Percentiles rank a stretch among this genome's conserved stretches.
phyloP scores from a whole-genome alignment of 2,113 vertebrate genomes.

The Cyanistes caeruleus region DNA sequence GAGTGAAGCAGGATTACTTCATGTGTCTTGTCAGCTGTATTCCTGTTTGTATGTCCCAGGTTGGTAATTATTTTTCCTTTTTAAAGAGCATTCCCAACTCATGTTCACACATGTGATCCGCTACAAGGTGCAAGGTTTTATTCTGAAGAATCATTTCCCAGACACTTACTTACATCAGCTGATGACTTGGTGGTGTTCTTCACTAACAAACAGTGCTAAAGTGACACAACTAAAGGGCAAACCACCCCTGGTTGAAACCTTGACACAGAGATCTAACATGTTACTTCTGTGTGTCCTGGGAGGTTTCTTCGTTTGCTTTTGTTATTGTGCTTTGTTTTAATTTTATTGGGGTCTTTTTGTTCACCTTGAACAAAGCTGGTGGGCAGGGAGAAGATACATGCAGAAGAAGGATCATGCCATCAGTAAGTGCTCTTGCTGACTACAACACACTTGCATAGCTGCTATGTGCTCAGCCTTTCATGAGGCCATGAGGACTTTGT shows the following conservation, averaged over 20 bases:
- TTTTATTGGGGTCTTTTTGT: neutral
- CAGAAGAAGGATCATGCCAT: neutral
- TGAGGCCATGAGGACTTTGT: neutral
- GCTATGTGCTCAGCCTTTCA: neutral
- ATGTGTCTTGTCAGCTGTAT: constrained; percentile 38
- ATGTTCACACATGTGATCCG: constrained; percentile 25
- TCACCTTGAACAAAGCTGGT: neutral
- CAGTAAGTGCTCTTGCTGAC: neutral
- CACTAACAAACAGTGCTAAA: neutral
- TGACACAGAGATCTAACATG: neutral
- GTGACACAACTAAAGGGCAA: neutral
- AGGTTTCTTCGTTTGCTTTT: neutral
- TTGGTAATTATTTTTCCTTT: neutral
- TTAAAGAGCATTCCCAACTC: constrained; percentile 1
- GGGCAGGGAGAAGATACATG: neutral
- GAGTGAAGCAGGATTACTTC: constrained; percentile 60
- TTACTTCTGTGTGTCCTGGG: neutral
- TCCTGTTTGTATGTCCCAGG: neutral
- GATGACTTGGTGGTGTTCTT: neutral
- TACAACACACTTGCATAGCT: neutral
- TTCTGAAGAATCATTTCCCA: neutral
- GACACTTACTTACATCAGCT: neutral
- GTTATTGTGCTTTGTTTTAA: neutral
- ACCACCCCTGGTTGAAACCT: neutral
- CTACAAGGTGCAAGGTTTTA: neutral